Evolutionary conservation across 2,113 vertebrate species (phyloP).

Genomic region (Dermatemys mawii): DNA sequence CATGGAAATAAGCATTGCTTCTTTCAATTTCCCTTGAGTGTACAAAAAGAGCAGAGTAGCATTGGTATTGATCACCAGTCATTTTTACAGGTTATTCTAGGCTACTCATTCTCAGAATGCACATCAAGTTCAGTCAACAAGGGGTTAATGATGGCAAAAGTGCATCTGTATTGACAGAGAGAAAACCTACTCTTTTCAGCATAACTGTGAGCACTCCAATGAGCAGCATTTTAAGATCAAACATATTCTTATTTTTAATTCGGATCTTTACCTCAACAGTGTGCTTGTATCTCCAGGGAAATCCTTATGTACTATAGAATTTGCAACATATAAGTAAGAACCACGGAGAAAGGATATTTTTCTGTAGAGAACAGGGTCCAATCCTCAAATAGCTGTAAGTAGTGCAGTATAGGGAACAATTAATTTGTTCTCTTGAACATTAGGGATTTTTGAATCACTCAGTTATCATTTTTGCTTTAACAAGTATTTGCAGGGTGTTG

Average conservation of each 20-base stretch:
- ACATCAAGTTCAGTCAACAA: neutral
- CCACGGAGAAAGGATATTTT: neutral
- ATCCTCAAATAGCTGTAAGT: slow-evolving; percentile 32
- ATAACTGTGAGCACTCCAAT: neutral
- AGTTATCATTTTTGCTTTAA: neutral
- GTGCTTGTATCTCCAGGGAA: slow-evolving; percentile 70
- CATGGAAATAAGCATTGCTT: neutral
- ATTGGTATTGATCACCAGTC: neutral
- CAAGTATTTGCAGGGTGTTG: neutral
- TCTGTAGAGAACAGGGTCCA: slow-evolving; percentile 20
- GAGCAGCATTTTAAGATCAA: slow-evolving; percentile 22
- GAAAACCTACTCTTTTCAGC: neutral
- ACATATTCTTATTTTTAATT: slow-evolving; percentile 63
- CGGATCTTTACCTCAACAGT: slow-evolving; percentile 50
- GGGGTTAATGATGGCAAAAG: slow-evolving; percentile 7
- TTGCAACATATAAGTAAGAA: neutral
- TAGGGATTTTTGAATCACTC: neutral
- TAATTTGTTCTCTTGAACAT: neutral
- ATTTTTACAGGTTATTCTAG: neutral
- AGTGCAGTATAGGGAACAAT: neutral
- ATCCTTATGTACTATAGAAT: slow-evolving; percentile 23
- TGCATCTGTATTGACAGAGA: neutral
- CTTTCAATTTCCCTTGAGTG: neutral
- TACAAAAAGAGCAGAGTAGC: neutral
- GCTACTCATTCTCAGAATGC: neutral